Conservation (phyloP, 2,113 vertebrate species). For the Gambusia affinis region DNA sequence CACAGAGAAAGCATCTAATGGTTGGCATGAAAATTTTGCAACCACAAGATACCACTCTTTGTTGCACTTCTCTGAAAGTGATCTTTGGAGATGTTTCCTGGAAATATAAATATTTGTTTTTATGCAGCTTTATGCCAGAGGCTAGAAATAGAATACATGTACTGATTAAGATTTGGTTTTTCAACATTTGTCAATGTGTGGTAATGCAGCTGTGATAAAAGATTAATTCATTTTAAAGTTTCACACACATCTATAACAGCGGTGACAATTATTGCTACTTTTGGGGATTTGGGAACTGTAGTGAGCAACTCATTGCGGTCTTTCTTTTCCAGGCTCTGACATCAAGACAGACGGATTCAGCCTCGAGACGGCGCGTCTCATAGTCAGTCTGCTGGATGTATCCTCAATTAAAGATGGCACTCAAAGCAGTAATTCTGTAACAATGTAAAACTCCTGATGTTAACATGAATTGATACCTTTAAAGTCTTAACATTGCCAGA, state of each 20-base stretch:
- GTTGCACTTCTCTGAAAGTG: too few relatives aligned
- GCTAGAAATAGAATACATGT: too few relatives aligned
- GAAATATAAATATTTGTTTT: too few relatives aligned
- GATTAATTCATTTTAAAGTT: too few relatives aligned
- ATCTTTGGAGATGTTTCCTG: too few relatives aligned
- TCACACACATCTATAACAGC: too few relatives aligned
- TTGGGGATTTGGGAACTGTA: not conserved
- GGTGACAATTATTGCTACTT: not conserved
- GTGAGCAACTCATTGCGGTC: not conserved
- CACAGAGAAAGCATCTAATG: not conserved
- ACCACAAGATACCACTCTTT: too few relatives aligned
- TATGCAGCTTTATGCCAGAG: too few relatives aligned
- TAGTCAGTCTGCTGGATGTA: conserved; percentile 93
- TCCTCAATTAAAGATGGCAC: conserved; percentile 74
- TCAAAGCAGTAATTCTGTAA: not conserved
- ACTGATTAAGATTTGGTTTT: too few relatives aligned
- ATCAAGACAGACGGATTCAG: conserved; percentile 93
- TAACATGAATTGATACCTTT: not conserved
- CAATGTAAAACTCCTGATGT: not conserved
- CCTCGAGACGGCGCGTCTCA: conserved; percentile 87
- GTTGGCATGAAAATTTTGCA: not conserved
- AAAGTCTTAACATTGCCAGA: conserved; percentile 66
- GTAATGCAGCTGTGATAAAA: too few relatives aligned
- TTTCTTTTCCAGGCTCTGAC: conserved; percentile 81
- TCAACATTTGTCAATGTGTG: too few relatives aligned